Conservation (phyloP, 2,797 vertebrate genomes). For the Rhinichthys osculus region DNA sequence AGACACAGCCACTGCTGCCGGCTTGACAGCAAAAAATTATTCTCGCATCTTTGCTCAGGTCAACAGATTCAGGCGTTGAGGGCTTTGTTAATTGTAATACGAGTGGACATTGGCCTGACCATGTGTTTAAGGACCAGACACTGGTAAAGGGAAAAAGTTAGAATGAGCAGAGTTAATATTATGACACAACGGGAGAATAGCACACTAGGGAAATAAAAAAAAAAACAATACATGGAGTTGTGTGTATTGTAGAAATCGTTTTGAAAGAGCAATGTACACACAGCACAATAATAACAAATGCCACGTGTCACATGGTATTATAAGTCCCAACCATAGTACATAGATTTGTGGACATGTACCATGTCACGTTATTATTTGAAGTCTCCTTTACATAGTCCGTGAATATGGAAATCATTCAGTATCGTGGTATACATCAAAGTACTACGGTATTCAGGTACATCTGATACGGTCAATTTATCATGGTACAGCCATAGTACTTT, state of each 20-base stretch:
- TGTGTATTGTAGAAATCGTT: background rate
- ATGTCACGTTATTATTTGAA: background rate
- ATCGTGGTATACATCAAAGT: background rate
- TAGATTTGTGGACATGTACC: background rate
- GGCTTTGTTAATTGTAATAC: conserved; percentile 59
- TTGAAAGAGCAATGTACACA: background rate
- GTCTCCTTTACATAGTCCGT: background rate
- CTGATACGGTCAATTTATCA: background rate
- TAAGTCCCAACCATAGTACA: background rate
- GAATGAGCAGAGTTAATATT: conserved; percentile 25
- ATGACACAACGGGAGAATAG: background rate
- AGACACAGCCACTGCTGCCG: conserved; percentile 51
- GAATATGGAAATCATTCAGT: background rate
- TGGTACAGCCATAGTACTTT: background rate
- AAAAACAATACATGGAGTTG: background rate
- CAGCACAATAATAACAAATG: background rate
- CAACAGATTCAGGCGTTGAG: conserved; percentile 52
- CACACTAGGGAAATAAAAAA: background rate
- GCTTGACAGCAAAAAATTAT: conserved; percentile 58
- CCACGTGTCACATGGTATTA: background rate
- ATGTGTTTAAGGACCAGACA: conserved; percentile 56
- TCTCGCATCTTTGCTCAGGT: conserved; percentile 61
- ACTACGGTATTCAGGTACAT: background rate
- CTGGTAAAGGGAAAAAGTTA: conserved; percentile 24
- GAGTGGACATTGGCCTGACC: conserved; percentile 41